These are phyloP conservation scores for Eustalomyia histrio DNA, from an alignment of 2,888 invertebrate genomes.

Conservation along the genomic window DNA sequence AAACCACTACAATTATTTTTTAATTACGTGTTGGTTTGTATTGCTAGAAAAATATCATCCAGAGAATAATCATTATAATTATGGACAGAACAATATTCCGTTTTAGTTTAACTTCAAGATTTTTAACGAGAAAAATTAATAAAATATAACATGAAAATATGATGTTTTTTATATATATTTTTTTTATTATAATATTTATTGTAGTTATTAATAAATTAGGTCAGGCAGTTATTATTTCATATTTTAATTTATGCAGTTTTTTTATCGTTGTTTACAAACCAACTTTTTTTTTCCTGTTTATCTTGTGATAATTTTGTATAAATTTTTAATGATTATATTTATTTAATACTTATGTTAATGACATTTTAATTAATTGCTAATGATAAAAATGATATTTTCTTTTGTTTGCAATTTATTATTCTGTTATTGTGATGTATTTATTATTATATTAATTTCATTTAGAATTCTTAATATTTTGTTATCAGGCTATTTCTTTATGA, in stretches of 20 bases:
- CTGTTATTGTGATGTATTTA: slow-evolving; percentile 1
- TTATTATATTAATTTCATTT: background rate
- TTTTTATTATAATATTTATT: background rate
- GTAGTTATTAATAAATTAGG: background rate
- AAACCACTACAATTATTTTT: too few relatives aligned
- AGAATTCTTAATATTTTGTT: background rate
- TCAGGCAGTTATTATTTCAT: slow-evolving; percentile 8
- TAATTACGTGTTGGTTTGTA: too few relatives aligned
- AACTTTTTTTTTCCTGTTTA: slow-evolving; percentile 16
- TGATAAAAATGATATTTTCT: slow-evolving; percentile 37
- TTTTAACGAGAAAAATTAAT: background rate
- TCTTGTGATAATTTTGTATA: slow-evolving; percentile 23
- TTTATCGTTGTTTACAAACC: slow-evolving; percentile 10
- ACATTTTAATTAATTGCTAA: slow-evolving; percentile 61
- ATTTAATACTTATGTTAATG: slow-evolving; percentile 40
- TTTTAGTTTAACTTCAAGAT: background rate
- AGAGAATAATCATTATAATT: too few relatives aligned
- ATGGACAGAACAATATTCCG: too few relatives aligned
- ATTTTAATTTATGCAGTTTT: background rate
- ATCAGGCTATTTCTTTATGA: too few relatives aligned
- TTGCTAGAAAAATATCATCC: too few relatives aligned
- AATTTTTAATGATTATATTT: slow-evolving; percentile 19
- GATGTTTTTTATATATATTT: too few relatives aligned
- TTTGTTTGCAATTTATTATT: background rate
- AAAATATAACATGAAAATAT: too few relatives aligned